Percentiles rank a stretch among this genome's conserved stretches.
phyloP scores from a whole-genome alignment of 2,113 vertebrate species.

The Stegostoma tigrinum region DNA sequence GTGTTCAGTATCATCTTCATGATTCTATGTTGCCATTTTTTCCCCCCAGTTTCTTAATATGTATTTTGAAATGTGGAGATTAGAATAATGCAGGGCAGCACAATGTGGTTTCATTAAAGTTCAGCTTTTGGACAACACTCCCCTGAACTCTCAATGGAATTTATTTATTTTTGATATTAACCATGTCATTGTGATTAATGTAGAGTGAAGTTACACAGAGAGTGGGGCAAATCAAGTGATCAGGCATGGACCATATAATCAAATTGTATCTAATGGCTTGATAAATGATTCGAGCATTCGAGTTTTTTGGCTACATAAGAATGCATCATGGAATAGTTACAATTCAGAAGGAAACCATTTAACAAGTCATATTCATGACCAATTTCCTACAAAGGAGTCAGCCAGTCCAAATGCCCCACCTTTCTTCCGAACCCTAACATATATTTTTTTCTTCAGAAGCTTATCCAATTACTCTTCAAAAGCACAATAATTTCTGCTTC shows the following conservation, averaged over 20 bases:
- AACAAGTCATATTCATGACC: not conserved
- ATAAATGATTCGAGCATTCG: not conserved
- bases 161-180: not conserved
- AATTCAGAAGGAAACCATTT: not conserved
- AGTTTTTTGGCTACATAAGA: not conserved
- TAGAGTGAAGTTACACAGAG: not conserved
- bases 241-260: not conserved
- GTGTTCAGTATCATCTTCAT: too few relatives aligned
- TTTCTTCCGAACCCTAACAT: not conserved
- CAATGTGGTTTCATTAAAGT: not conserved
- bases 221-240: not conserved
- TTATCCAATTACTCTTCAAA: not conserved
- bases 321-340: not conserved
- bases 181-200: not conserved
- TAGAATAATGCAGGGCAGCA: too few relatives aligned
- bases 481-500: not conserved
- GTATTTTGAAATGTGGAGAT: too few relatives aligned
- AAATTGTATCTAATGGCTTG: not conserved
- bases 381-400: not conserved
- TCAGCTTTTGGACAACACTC: not conserved
- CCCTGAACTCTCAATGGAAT: not conserved
- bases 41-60: too few relatives aligned
- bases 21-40: too few relatives aligned
- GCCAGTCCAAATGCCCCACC: not conserved
- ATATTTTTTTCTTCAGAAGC: not conserved